Base-by-base conservation (phyloP, 2,797 vertebrate genomes). In the Channa striata region DNA sequence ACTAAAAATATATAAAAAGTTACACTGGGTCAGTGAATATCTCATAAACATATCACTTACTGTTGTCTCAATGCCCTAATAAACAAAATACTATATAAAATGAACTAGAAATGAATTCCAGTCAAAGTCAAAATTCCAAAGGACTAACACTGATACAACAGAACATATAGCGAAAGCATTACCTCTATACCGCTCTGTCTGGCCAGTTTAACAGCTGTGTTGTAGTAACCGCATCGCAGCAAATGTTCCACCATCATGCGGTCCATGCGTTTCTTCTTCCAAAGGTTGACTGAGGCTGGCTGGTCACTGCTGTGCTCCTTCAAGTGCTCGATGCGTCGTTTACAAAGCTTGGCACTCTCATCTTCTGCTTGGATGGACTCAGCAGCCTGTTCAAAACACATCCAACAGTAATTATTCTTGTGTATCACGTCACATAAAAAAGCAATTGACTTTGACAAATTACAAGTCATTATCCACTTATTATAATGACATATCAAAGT, bases 181-280 rank as follows among this genome's bases (percentile, higher is more conserved):
- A 99, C 98, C 97, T 99, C 98, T 34, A 99, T 97, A 8, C 97
- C 98, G 1, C 98, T 99, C 89, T 99, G 98, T 23, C 96, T 94
- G 0, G 98, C 98, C 67, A 99, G 93, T 85, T 97, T 98, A 2
- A 99, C 98, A 0, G 98, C 98, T 0, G 98, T 99, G 91, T 96
- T 99, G 91, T 99, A 99, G 91, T 99, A 99, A 72, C 98, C 98
- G 0, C 98, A 99, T 83, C 98, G 97, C 42, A 99, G 90, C 43
- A 99, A 94, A 50, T 99, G 98, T 53, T 99, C 98, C 90, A 97
- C 98, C 98, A 99, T 99, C 98, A 99, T 99, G 20, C 98, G 97
- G 82, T 99, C 98, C 97, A 99, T 99, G 62, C 98, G 96, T 25
- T 98, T 98, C 90, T 97, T 96, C 94, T 99, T 99, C 98, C 98